Evolutionary conservation across 2,888 invertebrate species (phyloP).

Genomic region (Busseola fusca): DNA sequence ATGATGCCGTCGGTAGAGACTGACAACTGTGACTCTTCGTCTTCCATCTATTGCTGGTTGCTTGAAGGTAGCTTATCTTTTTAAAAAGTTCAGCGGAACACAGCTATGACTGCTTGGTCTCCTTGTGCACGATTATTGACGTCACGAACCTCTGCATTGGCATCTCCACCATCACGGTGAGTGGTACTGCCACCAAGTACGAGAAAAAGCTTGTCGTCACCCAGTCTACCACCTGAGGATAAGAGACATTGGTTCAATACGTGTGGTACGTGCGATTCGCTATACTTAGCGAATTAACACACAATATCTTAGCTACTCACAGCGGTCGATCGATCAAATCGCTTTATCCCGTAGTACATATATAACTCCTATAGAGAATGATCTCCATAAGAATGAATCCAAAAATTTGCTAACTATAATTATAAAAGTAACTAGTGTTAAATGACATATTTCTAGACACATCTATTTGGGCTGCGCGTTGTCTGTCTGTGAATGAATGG

Average conservation of each 20-base stretch:
- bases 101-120: slow-evolving; percentile 35
- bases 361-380: no score
- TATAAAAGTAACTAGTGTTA: background rate
- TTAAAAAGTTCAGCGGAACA: background rate
- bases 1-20: background rate
- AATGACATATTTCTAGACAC: no score
- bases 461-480: background rate
- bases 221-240: slow-evolving; percentile 58
- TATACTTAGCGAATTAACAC: no score
- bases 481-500: background rate
- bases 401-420: background rate
- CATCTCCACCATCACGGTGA: slow-evolving; percentile 69
- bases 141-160: slow-evolving; percentile 65
- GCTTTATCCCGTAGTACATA: no score
- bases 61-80: background rate
- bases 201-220: slow-evolving; percentile 53
- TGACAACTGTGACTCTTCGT: background rate
- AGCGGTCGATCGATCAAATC: background rate
- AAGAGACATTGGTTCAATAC: background rate
- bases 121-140: slow-evolving; percentile 12
- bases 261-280: background rate
- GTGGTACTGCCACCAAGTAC: slow-evolving; percentile 63
- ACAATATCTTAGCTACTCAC: no score
- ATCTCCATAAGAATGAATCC: no score
- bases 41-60: background rate